phyloP scores from a whole-genome alignment of 2,888 invertebrate species.

The Pegoplata infirma region DNA sequence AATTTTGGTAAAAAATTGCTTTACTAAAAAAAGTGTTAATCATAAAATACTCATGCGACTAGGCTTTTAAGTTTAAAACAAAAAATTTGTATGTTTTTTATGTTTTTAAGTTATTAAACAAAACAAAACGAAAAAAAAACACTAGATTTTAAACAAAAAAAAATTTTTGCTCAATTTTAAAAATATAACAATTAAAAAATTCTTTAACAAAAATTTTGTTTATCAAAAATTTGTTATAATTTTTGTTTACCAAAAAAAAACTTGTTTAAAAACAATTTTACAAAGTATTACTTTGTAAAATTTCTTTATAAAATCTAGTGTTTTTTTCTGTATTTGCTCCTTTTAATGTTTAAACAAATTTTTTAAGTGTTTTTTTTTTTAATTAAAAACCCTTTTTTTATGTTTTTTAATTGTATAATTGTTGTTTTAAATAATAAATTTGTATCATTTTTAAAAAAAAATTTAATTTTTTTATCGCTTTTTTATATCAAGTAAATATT shows the following conservation, averaged over 20 bases:
- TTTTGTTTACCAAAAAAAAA: background rate
- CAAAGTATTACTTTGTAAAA: background rate
- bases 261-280: background rate
- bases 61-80: conserved; percentile 65
- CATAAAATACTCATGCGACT: conserved; percentile 78
- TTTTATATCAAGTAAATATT: background rate
- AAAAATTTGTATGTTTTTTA: background rate
- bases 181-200: background rate
- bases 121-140: conserved; percentile 34
- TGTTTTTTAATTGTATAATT: conserved; percentile 57
- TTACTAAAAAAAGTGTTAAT: conserved; percentile 76
- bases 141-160: conserved; percentile 31
- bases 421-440: conserved; percentile 60
- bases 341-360: conserved; percentile 64
- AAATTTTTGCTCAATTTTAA: conserved; percentile 8
- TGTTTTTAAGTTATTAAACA: conserved; percentile 27
- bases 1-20: conserved; percentile 69
- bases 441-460: conserved; percentile 41
- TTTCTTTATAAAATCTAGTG: conserved; percentile 28
- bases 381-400: conserved; percentile 50
- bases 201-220: no score
- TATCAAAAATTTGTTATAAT: no score
- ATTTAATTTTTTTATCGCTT: background rate
- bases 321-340: conserved; percentile 27
- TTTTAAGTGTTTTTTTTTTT: conserved; percentile 63